phyloP scores from a whole-genome alignment of 2,888 invertebrate species.

The Aproaerema taeniolella region DNA sequence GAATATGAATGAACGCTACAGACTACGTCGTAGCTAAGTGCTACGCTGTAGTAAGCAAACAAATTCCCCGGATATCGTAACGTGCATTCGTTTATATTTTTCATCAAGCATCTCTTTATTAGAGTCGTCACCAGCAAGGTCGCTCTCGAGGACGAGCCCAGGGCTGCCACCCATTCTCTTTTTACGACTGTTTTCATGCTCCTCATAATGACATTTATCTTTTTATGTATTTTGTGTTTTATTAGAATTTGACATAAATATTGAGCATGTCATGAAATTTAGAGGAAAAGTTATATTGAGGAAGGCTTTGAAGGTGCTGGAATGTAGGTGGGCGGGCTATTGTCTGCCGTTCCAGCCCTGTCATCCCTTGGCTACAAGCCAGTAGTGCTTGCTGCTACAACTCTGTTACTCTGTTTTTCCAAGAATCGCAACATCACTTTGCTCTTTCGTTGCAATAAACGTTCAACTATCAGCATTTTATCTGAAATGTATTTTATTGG shows the following conservation, averaged over 20 bases:
- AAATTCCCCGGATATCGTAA: background rate
- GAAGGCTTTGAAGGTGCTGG: background rate
- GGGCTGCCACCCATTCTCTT: conserved; percentile 4
- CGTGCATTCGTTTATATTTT: conserved; percentile 14
- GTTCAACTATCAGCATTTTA: conserved; percentile 1
- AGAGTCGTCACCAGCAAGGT: conserved; percentile 19
- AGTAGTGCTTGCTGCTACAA: conserved; percentile 34
- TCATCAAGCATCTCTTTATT: conserved; percentile 22
- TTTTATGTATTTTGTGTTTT: too few species aligned
- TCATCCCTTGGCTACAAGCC: conserved; percentile 39
- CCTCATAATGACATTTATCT: too few species aligned
- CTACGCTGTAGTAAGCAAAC: background rate
- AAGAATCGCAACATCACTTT: conserved; percentile 31
- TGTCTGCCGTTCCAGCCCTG: conserved; percentile 17
- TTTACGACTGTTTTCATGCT: too few species aligned
- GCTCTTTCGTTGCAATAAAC: conserved; percentile 21
- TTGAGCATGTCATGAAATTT: too few species aligned
- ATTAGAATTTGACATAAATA: too few species aligned
- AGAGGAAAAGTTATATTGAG: too few species aligned
- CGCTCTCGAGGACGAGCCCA: conserved; percentile 9
- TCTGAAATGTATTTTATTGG: conserved; percentile 1
- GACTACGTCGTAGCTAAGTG: background rate
- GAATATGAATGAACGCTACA: too few species aligned
- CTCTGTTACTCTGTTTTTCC: conserved; percentile 38
- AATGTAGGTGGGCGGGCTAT: background rate